Percentiles rank a stretch among this genome's conserved stretches.
These are phyloP conservation scores for Passerina amoena DNA, from an alignment of 2,113 vertebrate genomes.

Conservation along the genomic window DNA sequence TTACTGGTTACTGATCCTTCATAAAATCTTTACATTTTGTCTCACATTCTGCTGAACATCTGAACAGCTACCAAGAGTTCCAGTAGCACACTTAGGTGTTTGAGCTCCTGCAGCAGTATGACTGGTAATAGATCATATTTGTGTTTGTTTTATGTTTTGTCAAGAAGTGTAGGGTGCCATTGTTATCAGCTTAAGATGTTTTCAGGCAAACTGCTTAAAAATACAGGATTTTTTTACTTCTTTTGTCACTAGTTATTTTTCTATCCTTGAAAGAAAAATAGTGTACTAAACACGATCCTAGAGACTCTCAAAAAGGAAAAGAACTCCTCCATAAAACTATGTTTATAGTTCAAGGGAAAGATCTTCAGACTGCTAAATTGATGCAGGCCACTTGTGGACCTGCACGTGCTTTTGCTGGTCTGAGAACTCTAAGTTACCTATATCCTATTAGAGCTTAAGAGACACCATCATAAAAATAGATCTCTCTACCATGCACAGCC, in stretches of 20 bases:
- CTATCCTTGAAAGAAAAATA: neutral
- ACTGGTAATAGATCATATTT: neutral
- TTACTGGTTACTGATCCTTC: neutral
- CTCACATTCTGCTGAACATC: neutral
- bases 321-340: neutral
- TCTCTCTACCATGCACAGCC: neutral
- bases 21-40: neutral
- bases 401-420: neutral
- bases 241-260: neutral
- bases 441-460: conserved; percentile 21
- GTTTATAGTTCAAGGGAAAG: neutral
- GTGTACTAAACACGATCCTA: neutral
- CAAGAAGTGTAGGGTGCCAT: neutral
- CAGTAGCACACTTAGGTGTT: neutral
- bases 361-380: neutral
- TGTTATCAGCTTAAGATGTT: neutral
- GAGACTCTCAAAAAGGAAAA: neutral
- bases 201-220: neutral
- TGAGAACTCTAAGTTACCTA: neutral
- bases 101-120: neutral
- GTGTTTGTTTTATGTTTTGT: neutral
- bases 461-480: neutral
- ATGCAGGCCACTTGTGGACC: neutral
- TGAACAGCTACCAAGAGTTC: neutral
- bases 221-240: neutral